Base-by-base conservation (phyloP, 2,113 vertebrate genomes). In the Oophaga pumilio region DNA sequence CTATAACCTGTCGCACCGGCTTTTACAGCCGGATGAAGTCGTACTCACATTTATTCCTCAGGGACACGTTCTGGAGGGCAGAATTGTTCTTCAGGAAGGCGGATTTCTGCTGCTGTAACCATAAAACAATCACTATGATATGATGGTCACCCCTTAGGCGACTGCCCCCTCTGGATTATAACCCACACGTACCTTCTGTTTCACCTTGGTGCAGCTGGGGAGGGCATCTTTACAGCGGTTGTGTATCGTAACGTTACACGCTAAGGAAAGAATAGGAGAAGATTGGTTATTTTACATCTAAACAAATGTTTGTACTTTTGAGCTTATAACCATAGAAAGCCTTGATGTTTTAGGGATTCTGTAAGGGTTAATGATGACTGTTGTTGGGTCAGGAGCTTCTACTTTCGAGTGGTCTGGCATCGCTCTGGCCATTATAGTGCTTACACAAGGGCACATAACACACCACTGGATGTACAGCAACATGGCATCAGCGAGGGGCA, bases 171-270 rank as follows among this genome's bases (percentile, higher is more conserved):
- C 26, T 1, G 12, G 14, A 33, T 7, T 8, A 22, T 6, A 73
- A 8, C 12, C 17, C 28, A 88, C 0, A 82, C 95, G 95, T 94
- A 98, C 97, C 96, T 96, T 96, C 91, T 98, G 97, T 91, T 98
- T 98, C 94, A 98, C 96, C 93, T 98, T 98, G 92, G 94, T 95
- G 84, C 97, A 98, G 95, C 96, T 97, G 89, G 96, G 95, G 82
- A 98, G 93, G 0, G 96, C 92, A 90, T 98, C 97, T 93, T 97
- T 95, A 92, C 97, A 98, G 91, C 97, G 96, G 93, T 98, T 98
- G 94, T 98, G 97, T 91, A 98, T 98, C 77, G 97, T 98, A 89
- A 97, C 96, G 2, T 94, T 98, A 92, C 97, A 98, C 78, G 96
- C 97, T 98, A 93, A 82, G 89, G 92, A 50, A 90, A 89, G 77